Conservation (phyloP, 2,797 vertebrate species). For the Otus scops region DNA sequence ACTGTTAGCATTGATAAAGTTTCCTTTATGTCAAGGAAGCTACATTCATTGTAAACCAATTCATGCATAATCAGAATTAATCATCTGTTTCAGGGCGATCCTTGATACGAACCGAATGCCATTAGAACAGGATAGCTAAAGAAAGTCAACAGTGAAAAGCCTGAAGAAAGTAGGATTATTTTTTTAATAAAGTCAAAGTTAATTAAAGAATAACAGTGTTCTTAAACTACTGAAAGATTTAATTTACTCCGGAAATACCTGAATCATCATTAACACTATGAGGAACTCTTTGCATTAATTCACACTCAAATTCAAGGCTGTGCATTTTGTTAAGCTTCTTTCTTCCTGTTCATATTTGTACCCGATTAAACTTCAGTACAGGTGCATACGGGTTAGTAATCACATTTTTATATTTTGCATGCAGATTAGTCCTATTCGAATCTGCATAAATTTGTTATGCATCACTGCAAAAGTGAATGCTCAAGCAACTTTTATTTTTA, state of each 20-base stretch:
- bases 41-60: neutral
- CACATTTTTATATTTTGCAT: constrained; percentile 75
- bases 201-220: constrained; percentile 34
- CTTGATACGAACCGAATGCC: neutral
- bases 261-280: constrained; percentile 62
- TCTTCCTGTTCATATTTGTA: constrained; percentile 70
- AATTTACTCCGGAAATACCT: constrained; percentile 55
- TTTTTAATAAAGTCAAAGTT: neutral
- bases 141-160: neutral
- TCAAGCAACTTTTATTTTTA: constrained; percentile 82
- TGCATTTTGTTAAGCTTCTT: constrained; percentile 65
- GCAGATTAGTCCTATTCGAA: constrained; percentile 72
- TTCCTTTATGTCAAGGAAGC: neutral
- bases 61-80: neutral
- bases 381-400: constrained; percentile 74
- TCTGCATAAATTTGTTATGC: constrained; percentile 80
- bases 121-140: neutral
- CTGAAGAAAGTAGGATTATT: neutral
- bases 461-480: constrained; percentile 75
- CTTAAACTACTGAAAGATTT: constrained; percentile 19
- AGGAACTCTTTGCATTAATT: constrained; percentile 51
- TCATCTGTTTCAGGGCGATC: neutral
- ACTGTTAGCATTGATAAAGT: neutral
- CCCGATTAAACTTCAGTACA: constrained; percentile 73
- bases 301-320: constrained; percentile 56